Evolutionary conservation across 2,888 invertebrate genomes (phyloP), one percentile per base, ranked within the genome.

Genomic region (Dryomyza anilis): DNA sequence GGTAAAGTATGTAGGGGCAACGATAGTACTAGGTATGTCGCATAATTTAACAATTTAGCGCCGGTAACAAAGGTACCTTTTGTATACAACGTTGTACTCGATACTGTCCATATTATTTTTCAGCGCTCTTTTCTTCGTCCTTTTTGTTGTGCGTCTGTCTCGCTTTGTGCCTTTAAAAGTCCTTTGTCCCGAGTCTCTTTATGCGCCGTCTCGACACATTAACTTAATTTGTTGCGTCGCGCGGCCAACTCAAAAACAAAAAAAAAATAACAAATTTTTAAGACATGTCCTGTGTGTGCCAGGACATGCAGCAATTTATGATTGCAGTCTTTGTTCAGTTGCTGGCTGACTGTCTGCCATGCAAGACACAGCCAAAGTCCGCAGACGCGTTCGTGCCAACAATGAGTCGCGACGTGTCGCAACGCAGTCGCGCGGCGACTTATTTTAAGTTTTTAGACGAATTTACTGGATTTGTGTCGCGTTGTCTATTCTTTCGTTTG

Each of bases 171-270:
- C 27, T n/a, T 2, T n/a, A 3, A 29, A 52, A 52, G 16, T 29
- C n/a, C 16, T 52, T 52, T 52, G 16, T 43, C 16, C 1, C 14
- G n/a, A 75, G 74, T 67, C 73, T 73, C 72, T 16, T 21, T 60
- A 23, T 7, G 16, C 45, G 46, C 36, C 25, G 70, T 76, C 76
- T 75, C 66, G 66, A 45, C 56, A 62, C 74, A 76, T 75, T 76
- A 76, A 70, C 70, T 70, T 74, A 75, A 74, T 76, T 76, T 71
- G 72, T 69, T 75, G 74, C 72, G 67, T 72, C n/a, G 19, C 60
- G n/a, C n/a, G n/a, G n/a, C n/a, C n/a, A n/a, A n/a, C n/a, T n/a
- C n/a, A n/a, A n/a, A n/a, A n/a, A n/a, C n/a, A n/a, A n/a, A n/a
- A n/a, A n/a, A n/a, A n/a, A n/a, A n/a, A n/a, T n/a, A n/a, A n/a